Evolutionary conservation across 2,113 vertebrate species (phyloP).

Genomic region (Ivindomyrus marchei): DNA sequence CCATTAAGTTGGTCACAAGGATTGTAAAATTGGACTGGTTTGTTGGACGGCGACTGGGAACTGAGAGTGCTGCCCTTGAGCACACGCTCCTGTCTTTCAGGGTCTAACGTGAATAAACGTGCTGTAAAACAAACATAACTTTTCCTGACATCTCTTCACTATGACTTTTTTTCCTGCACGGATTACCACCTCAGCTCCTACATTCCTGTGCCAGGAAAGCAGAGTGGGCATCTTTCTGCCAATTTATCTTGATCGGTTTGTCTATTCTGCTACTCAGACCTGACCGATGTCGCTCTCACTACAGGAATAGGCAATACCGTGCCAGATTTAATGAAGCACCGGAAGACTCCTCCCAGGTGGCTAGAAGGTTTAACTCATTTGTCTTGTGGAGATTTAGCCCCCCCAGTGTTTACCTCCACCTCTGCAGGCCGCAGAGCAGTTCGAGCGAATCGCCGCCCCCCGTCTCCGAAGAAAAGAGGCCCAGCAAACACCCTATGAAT

Average conservation of each 20-base stretch:
- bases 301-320: neutral
- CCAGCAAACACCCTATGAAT: neutral
- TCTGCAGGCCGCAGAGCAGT: neutral
- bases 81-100: neutral
- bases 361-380: neutral
- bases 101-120: constrained; percentile 14
- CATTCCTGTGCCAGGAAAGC: neutral
- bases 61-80: no score
- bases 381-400: neutral
- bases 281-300: neutral
- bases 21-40: neutral
- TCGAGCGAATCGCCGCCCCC: neutral
- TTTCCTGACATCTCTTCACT: neutral
- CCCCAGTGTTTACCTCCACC: neutral
- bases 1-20: neutral
- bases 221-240: neutral
- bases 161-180: neutral
- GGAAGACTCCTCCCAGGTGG: neutral
- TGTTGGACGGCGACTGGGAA: neutral
- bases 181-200: neutral
- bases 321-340: neutral
- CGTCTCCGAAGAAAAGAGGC: neutral
- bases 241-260: neutral
- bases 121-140: neutral
- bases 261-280: neutral